phyloP scores from a whole-genome alignment of 2,888 invertebrate genomes.

The Mythimna ferrago region DNA sequence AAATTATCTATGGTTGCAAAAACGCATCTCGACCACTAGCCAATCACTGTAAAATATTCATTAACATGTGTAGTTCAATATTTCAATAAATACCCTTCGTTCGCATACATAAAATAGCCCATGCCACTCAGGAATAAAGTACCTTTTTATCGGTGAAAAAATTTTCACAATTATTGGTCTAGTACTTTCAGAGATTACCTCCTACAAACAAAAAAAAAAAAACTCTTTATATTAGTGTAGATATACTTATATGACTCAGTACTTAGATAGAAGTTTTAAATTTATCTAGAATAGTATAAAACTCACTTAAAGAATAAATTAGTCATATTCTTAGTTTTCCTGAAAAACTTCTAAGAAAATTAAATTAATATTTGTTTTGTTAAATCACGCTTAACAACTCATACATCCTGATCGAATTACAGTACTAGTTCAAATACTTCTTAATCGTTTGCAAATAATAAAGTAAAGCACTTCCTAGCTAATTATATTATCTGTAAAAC shows the following conservation, averaged over 20 bases:
- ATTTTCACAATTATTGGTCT: too few relatives aligned
- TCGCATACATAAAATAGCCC: too few relatives aligned
- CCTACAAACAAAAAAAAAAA: too few relatives aligned
- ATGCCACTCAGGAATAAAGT: too few relatives aligned
- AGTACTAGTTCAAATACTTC: conserved; percentile 17
- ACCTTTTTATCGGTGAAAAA: too few relatives aligned
- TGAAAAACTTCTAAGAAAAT: conserved; percentile 31
- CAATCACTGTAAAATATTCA: too few relatives aligned
- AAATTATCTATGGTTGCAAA: too few relatives aligned
- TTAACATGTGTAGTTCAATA: too few relatives aligned
- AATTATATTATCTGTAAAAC: neutral
- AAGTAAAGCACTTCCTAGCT: conserved; percentile 37
- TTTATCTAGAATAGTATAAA: conserved; percentile 15
- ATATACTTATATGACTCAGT: neutral
- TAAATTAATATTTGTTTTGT: conserved; percentile 13
- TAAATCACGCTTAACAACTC: conserved; percentile 14
- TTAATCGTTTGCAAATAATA: conserved; percentile 50
- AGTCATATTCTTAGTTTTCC: conserved; percentile 20
- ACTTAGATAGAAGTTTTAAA: neutral
- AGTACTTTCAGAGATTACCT: too few relatives aligned
- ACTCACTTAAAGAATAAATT: neutral
- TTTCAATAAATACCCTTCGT: too few relatives aligned
- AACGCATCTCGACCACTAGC: too few relatives aligned
- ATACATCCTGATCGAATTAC: conserved; percentile 39
- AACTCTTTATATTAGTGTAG: too few relatives aligned